A percentile compares a stretch with the other conserved stretches of the same genome.
These are phyloP conservation scores for Salmo trutta DNA, from an alignment of 2,797 vertebrate genomes.

Conservation along the genomic window DNA sequence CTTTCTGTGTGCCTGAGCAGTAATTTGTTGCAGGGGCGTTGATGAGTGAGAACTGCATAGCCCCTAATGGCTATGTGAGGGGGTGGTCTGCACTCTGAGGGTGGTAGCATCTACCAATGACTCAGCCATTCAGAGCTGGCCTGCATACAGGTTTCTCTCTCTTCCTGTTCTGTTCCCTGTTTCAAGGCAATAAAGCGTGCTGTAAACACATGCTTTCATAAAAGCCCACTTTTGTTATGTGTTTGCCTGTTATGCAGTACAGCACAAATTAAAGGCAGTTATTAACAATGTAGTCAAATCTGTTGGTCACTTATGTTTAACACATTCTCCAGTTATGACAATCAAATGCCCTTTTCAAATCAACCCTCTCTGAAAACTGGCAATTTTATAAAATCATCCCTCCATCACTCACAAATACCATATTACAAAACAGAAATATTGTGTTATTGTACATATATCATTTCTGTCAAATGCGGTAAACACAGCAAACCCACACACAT, in stretches of 20 bases:
- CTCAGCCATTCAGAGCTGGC: conserved; percentile 27
- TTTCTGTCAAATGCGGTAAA: too few species aligned
- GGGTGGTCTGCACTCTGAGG: conserved; percentile 55
- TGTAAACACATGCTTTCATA: neutral
- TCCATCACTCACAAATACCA: too few species aligned
- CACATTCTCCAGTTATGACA: too few species aligned
- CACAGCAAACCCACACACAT: too few species aligned
- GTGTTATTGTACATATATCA: too few species aligned
- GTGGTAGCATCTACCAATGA: conserved; percentile 54
- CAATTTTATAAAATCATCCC: too few species aligned
- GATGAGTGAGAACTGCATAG: conserved; percentile 41
- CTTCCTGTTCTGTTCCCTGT: conserved; percentile 22
- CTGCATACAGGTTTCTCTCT: conserved; percentile 30
- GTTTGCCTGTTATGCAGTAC: neutral
- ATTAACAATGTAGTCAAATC: neutral
- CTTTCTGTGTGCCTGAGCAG: conserved; percentile 38
- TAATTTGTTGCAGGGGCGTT: conserved; percentile 59
- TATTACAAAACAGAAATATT: too few species aligned
- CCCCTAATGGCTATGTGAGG: conserved; percentile 61
- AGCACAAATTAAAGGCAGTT: neutral
- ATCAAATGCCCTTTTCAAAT: too few species aligned
- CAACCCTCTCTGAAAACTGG: too few species aligned
- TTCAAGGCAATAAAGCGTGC: neutral
- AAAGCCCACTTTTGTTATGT: neutral
- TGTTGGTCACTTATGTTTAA: too few species aligned